These are phyloP conservation scores for Cryptotermes secundus DNA, from an alignment of 1,140 invertebrate species.

Conservation along the genomic window DNA sequence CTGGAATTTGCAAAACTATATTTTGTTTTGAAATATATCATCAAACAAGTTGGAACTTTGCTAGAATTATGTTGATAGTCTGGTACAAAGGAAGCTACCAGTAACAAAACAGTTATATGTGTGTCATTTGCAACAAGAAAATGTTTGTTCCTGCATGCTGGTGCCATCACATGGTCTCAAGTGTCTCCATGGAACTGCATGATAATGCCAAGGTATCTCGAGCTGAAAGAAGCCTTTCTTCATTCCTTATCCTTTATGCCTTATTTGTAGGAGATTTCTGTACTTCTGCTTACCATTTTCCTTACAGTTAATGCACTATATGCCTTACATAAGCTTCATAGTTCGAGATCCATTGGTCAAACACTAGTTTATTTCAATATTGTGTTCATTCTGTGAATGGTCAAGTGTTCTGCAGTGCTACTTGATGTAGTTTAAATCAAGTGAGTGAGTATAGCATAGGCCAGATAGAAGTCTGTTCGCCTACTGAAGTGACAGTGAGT, in stretches of 20 bases:
- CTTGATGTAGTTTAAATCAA: background rate
- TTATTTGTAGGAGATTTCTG: background rate
- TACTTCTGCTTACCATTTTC: background rate
- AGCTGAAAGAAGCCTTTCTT: background rate
- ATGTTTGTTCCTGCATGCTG: background rate
- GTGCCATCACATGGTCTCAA: background rate
- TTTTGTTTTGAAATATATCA: background rate
- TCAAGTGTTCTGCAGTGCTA: background rate
- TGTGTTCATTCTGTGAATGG: background rate
- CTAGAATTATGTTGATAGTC: no score
- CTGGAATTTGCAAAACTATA: background rate
- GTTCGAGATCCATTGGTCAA: slow-evolving; percentile 11
- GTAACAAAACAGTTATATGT: background rate
- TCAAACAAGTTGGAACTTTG: background rate
- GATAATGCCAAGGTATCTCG: slow-evolving; percentile 5
- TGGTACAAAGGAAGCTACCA: background rate
- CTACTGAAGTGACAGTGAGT: slow-evolving; percentile 7
- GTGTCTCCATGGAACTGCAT: background rate
- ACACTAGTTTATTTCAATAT: background rate
- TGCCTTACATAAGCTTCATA: background rate
- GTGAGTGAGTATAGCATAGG: background rate
- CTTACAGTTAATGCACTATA: no score
- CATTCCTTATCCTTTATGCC: background rate
- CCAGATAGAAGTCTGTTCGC: background rate
- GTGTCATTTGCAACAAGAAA: background rate